Evolutionary conservation across 2,888 invertebrate genomes (phyloP).

Genomic region (Hyalella azteca): DNA sequence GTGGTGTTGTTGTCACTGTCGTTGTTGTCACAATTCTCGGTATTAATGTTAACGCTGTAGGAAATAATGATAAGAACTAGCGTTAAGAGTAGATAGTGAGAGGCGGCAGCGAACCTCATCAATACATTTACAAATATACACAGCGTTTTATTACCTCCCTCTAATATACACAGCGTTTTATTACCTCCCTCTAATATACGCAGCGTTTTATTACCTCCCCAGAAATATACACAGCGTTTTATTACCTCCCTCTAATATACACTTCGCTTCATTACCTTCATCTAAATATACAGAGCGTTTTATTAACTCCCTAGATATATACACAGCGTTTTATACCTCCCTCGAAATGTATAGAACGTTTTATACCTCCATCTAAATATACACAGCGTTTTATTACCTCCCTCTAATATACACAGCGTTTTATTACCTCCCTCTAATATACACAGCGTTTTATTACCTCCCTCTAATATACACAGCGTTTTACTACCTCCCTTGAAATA

Average conservation of each 20-base stretch:
- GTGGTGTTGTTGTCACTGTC: neutral
- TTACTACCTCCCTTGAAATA: neutral
- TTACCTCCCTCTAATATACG: too few species aligned
- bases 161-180: too few species aligned
- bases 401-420: neutral
- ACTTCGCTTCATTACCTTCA: neutral
- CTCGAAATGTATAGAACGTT: neutral
- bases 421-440: neutral
- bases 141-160: neutral
- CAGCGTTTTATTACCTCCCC: neutral
- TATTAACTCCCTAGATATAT: too few species aligned
- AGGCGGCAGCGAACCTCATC: neutral
- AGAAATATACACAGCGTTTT: neutral
- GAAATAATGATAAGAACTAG: neutral
- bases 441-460: neutral
- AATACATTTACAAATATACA: conserved; percentile 4
- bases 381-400: neutral
- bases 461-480: too few species aligned
- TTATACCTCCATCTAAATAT: neutral
- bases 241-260: neutral
- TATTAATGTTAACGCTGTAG: neutral
- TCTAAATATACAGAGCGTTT: neutral
- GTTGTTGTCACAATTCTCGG: neutral
- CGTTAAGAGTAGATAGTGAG: neutral
- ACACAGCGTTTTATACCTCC: too few species aligned